A percentile compares a stretch with the other conserved stretches of the same genome.
These are phyloP conservation scores for Synergus japonicus DNA, from an alignment of 2,888 invertebrate species.

Conservation along the genomic window DNA sequence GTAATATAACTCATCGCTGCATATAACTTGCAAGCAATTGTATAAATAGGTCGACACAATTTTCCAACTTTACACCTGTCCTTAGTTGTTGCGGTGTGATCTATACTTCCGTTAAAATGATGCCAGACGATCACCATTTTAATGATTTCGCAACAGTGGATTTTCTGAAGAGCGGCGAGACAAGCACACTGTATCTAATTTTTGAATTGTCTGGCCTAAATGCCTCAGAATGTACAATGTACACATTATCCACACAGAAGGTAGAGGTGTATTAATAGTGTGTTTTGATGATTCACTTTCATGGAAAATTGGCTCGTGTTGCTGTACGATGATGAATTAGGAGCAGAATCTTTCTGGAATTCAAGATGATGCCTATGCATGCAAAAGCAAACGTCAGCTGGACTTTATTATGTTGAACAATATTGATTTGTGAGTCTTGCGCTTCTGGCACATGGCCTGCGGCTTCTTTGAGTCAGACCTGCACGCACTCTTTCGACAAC, in stretches of 20 bases:
- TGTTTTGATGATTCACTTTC: not conserved
- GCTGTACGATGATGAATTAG: not conserved
- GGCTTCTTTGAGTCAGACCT: slow-evolving; percentile 1
- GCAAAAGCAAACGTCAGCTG: slow-evolving; percentile 4
- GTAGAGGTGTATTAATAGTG: not conserved
- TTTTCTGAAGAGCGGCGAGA: not conserved
- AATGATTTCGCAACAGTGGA: not conserved
- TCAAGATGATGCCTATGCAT: not conserved
- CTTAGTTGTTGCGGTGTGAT: slow-evolving; percentile 10
- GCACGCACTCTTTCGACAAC: slow-evolving; percentile 2
- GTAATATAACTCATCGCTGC: slow-evolving; percentile 23
- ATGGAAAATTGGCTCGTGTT: slow-evolving; percentile 15
- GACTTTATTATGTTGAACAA: not conserved
- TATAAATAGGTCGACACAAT: slow-evolving; percentile 39
- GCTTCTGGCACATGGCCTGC: slow-evolving; percentile 1
- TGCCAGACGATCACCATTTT: slow-evolving; percentile 20
- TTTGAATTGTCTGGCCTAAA: not conserved
- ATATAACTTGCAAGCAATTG: slow-evolving; percentile 32
- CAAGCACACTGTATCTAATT: not conserved
- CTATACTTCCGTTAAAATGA: slow-evolving; percentile 21
- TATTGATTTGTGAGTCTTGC: not conserved
- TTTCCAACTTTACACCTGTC: slow-evolving; percentile 30
- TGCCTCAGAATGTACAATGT: not conserved
- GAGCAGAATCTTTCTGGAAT: not conserved
- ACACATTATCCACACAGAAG: not conserved